These are phyloP conservation scores for Cheilosia impressa DNA, from an alignment of 2,888 invertebrate species.

Conservation along the genomic window DNA sequence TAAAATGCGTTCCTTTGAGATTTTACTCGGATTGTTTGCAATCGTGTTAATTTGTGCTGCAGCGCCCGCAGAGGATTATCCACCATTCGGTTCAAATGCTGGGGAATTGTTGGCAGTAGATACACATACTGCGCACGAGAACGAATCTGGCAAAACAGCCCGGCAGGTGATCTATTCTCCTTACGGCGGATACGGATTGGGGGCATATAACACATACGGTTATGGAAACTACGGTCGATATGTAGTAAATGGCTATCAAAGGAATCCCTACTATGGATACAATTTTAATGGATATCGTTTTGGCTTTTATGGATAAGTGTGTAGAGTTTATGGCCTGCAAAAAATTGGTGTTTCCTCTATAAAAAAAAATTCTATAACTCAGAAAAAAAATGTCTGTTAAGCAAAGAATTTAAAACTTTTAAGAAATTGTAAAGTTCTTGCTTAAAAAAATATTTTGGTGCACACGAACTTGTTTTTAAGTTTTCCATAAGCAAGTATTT, in stretches of 20 bases:
- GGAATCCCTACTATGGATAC: constrained; percentile 38
- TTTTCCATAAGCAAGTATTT: too few relatives aligned
- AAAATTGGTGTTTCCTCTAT: background rate
- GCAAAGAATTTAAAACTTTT: too few relatives aligned
- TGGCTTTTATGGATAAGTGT: constrained; percentile 21
- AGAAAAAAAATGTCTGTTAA: too few relatives aligned
- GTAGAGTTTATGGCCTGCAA: background rate
- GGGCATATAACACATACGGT: constrained; percentile 18
- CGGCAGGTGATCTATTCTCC: constrained; percentile 51
- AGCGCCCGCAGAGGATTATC: constrained; percentile 40
- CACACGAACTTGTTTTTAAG: too few relatives aligned
- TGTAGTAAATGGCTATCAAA: constrained; percentile 16
- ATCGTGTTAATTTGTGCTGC: constrained; percentile 45
- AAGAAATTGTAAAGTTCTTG: too few relatives aligned
- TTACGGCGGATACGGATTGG: constrained; percentile 51
- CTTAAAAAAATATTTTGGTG: too few relatives aligned
- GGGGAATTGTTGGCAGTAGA: constrained; percentile 51
- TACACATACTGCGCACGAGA: constrained; percentile 47
- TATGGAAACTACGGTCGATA: constrained; percentile 44
- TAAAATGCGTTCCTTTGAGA: constrained; percentile 49
- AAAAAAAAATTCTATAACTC: too few relatives aligned
- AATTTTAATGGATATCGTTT: constrained; percentile 8
- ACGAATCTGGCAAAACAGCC: constrained; percentile 44
- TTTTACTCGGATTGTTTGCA: constrained; percentile 35
- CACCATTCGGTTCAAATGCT: constrained; percentile 18